Percentiles rank a stretch among this genome's conserved stretches.
Conservation (phyloP, 1,140 invertebrate genomes). For the Drosophila fuyamai region DNA sequence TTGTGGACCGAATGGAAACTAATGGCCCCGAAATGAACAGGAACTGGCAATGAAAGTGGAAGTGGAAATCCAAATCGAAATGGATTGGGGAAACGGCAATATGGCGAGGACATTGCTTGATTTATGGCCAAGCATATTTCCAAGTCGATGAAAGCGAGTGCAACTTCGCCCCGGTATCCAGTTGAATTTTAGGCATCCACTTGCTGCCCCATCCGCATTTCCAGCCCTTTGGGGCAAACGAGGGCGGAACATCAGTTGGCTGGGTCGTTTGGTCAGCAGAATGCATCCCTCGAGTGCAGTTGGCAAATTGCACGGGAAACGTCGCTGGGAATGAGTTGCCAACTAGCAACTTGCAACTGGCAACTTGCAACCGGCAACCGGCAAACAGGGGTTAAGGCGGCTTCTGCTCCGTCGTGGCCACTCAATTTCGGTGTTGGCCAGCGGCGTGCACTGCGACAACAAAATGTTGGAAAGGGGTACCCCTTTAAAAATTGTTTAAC, state of each 20-base stretch:
- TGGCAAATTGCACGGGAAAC: conserved; percentile 51
- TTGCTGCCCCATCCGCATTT: background rate
- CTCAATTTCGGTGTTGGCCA: conserved; percentile 43
- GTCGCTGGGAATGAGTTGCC: conserved; percentile 11
- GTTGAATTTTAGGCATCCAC: conserved; percentile 17
- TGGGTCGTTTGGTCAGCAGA: conserved; percentile 42
- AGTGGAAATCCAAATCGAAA: conserved; percentile 4
- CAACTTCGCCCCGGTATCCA: background rate
- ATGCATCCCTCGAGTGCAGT: conserved; percentile 69
- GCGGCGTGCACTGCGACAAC: conserved; percentile 5
- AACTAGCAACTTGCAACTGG: background rate
- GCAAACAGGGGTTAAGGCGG: conserved; percentile 8
- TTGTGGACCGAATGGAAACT: conserved; percentile 24
- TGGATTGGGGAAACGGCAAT: conserved; percentile 15
- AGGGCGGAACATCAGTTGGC: conserved; percentile 8
- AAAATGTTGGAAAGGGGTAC: background rate
- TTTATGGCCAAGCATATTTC: conserved; percentile 42
- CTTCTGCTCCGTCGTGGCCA: conserved; percentile 49
- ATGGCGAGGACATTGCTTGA: conserved; percentile 22
- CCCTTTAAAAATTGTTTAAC: no score
- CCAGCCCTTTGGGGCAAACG: background rate
- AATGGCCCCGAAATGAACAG: conserved; percentile 61
- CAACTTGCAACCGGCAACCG: background rate
- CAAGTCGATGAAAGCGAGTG: conserved; percentile 6
- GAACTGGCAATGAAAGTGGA: conserved; percentile 6